A percentile compares a stretch with the other conserved stretches of the same genome.
phyloP scores from a whole-genome alignment of 2,888 invertebrate species.

The Aethes cnicana region DNA sequence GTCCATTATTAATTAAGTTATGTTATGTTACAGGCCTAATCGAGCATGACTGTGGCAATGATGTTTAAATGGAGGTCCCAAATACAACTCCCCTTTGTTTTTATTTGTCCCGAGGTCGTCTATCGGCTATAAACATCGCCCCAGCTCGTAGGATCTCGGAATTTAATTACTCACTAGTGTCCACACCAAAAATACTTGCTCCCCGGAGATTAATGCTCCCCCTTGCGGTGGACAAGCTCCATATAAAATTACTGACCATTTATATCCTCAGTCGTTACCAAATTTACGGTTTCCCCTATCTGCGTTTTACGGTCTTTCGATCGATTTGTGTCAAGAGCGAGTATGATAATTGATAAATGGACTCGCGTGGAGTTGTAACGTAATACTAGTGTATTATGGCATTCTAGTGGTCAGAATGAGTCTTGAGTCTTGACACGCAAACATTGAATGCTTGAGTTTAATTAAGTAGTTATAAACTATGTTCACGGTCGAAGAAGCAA shows the following conservation, averaged over 20 bases:
- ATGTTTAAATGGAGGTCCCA: conserved; percentile 18
- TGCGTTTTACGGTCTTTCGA: conserved; percentile 31
- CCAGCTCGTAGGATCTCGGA: conserved; percentile 44
- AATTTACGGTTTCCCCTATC: conserved; percentile 30
- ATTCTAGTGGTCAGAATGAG: conserved; percentile 25
- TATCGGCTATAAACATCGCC: conserved; percentile 47
- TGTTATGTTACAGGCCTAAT: conserved; percentile 4
- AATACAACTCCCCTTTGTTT: conserved; percentile 47
- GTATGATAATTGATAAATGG: conserved; percentile 21
- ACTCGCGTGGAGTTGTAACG: conserved; percentile 24
- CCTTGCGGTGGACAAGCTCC: conserved; percentile 39
- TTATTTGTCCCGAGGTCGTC: conserved; percentile 46
- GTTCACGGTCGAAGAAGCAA: conserved; percentile 43
- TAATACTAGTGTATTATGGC: conserved; percentile 24
- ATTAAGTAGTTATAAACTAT: conserved; percentile 46
- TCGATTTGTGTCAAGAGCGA: conserved; percentile 38
- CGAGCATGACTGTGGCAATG: conserved; percentile 21
- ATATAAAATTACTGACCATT: conserved; percentile 40
- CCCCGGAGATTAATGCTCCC: conserved; percentile 44
- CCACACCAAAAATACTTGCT: conserved; percentile 45
- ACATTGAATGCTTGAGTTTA: conserved; percentile 40
- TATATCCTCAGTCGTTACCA: conserved; percentile 33
- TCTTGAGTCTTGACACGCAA: conserved; percentile 49
- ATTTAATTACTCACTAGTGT: conserved; percentile 70
- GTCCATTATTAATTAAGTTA: too few species aligned